Conservation (phyloP, 2,888 invertebrate genomes). For the Drosophila demipolita region DNA sequence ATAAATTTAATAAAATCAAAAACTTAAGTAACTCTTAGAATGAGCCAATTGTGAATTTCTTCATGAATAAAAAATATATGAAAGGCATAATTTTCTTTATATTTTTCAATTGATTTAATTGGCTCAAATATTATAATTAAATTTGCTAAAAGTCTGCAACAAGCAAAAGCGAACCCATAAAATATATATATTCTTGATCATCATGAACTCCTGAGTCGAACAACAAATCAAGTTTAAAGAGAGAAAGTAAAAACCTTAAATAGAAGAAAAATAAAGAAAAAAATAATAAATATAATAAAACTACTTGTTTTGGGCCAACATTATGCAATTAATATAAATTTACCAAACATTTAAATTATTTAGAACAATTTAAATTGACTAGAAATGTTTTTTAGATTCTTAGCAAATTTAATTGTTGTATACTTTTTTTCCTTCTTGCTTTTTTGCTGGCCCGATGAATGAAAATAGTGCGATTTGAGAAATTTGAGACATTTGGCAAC, state of each 20-base stretch:
- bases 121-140: not conserved
- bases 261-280: not conserved
- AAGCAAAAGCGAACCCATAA: too few relatives aligned
- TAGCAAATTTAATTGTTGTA: not conserved
- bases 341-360: not conserved
- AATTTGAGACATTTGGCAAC: conserved; percentile 47
- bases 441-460: conserved; percentile 23
- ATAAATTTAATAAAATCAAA: conserved; percentile 65
- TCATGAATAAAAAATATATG: not conserved
- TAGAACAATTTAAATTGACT: not conserved
- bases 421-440: not conserved
- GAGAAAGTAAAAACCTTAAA: too few relatives aligned
- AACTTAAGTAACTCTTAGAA: conserved; percentile 33
- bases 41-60: not conserved
- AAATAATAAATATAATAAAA: not conserved
- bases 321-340: not conserved
- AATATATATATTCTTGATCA: too few relatives aligned
- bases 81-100: not conserved
- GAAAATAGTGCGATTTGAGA: conserved; percentile 39
- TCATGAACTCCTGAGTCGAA: too few relatives aligned
- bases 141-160: too few relatives aligned
- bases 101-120: not conserved
- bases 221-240: too few relatives aligned
- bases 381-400: not conserved
- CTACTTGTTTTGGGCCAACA: not conserved